Conservation (phyloP, 2,113 vertebrate genomes). For the Campylomormyrus tamandua region DNA sequence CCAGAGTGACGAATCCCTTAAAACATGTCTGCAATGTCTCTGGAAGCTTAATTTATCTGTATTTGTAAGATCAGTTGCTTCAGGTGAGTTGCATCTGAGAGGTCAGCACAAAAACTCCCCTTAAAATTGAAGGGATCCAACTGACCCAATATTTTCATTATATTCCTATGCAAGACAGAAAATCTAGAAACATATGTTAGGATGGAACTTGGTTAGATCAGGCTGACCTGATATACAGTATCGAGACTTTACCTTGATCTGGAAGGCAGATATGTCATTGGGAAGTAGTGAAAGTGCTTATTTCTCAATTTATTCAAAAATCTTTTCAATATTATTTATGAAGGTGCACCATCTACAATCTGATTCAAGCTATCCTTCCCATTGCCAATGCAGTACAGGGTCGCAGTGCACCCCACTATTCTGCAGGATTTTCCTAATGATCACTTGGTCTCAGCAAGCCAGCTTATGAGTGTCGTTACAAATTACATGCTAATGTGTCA, state of each 20-base stretch:
- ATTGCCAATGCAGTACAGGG: background rate
- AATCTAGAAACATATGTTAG: background rate
- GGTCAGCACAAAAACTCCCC: background rate
- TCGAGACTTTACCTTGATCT: background rate
- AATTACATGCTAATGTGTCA: background rate
- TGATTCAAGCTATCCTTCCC: background rate
- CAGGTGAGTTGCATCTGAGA: background rate
- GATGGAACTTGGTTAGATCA: background rate
- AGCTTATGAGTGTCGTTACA: background rate
- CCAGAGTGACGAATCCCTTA: background rate
- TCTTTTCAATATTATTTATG: background rate
- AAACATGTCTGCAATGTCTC: background rate
- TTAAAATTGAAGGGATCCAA: background rate
- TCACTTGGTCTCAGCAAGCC: background rate
- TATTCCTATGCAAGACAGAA: background rate
- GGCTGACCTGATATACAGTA: background rate
- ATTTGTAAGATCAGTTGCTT: conserved; percentile 10
- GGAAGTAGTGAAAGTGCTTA: background rate
- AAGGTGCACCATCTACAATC: background rate
- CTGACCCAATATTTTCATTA: background rate
- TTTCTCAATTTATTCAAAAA: background rate
- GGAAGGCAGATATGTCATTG: background rate
- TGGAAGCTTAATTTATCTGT: conserved; percentile 12
- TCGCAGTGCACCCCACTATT: background rate
- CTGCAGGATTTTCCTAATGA: background rate